Evolutionary conservation across 2,113 vertebrate species (phyloP).

Genomic region (Furnarius figulus): DNA sequence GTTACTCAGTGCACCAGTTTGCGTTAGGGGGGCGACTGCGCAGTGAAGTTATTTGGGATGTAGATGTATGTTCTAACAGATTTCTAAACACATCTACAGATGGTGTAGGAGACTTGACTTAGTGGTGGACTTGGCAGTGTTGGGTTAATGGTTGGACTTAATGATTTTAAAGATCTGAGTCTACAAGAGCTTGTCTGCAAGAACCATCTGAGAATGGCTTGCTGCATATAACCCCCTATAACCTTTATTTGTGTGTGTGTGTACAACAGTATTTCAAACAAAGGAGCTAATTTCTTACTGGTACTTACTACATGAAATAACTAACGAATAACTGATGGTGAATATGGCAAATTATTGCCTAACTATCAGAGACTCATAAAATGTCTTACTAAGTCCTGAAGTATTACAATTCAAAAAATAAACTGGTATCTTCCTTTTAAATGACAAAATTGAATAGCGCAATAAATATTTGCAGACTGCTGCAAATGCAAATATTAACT

Average conservation of each 20-base stretch:
- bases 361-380: not conserved
- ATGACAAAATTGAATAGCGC: not conserved
- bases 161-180: not conserved
- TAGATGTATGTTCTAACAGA: not conserved
- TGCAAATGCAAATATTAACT: not conserved
- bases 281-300: not conserved
- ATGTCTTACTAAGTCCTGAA: not conserved
- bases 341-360: not conserved
- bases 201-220: not conserved
- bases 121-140: not conserved
- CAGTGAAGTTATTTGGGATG: not conserved
- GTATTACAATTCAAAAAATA: not conserved
- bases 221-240: not conserved
- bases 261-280: not conserved
- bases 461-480: not conserved
- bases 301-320: not conserved
- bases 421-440: not conserved
- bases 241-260: not conserved
- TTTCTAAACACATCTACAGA: not conserved
- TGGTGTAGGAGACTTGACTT: not conserved
- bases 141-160: not conserved
- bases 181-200: not conserved
- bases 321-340: not conserved
- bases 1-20: not conserved
- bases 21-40: not conserved